phyloP scores from a whole-genome alignment of 2,888 invertebrate species.

The Charanyca ferruginea region DNA sequence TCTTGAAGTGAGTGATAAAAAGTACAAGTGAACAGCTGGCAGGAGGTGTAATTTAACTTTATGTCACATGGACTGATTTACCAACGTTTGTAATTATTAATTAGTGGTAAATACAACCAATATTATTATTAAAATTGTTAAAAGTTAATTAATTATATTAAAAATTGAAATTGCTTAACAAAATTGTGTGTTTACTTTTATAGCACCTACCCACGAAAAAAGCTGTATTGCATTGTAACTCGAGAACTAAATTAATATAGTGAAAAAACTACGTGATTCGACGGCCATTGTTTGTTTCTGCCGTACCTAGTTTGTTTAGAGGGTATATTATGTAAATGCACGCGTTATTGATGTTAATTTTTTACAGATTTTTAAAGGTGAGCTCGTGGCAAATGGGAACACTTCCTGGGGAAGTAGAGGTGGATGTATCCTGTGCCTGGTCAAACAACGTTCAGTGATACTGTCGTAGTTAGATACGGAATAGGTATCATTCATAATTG shows the following conservation, averaged over 20 bases:
- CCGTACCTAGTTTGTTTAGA: constrained; percentile 84
- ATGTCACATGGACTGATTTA: too few relatives aligned
- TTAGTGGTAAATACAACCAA: too few relatives aligned
- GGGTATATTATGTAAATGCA: constrained; percentile 89
- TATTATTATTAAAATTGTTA: too few relatives aligned
- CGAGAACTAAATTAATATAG: constrained; percentile 89
- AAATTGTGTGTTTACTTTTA: too few relatives aligned
- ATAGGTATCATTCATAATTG: not conserved
- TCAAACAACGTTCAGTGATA: constrained; percentile 56
- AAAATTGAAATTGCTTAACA: too few relatives aligned
- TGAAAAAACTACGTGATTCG: constrained; percentile 85
- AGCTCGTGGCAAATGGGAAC: constrained; percentile 87
- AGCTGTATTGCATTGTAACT: constrained; percentile 86
- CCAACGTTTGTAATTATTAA: too few relatives aligned
- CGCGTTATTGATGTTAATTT: constrained; percentile 80
- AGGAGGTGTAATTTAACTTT: too few relatives aligned
- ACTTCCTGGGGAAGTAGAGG: constrained; percentile 72
- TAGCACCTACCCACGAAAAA: too few relatives aligned
- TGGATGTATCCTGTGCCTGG: constrained; percentile 64
- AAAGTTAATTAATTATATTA: too few relatives aligned
- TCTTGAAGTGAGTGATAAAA: too few relatives aligned
- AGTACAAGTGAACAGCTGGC: too few relatives aligned
- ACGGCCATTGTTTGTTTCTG: constrained; percentile 82
- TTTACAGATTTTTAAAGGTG: constrained; percentile 81
- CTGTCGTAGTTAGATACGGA: constrained; percentile 19